Percentiles rank a stretch among this genome's conserved stretches.
Evolutionary conservation across 1,140 invertebrate genomes (phyloP).

Genomic region (Aphelenchoides besseyi): DNA sequence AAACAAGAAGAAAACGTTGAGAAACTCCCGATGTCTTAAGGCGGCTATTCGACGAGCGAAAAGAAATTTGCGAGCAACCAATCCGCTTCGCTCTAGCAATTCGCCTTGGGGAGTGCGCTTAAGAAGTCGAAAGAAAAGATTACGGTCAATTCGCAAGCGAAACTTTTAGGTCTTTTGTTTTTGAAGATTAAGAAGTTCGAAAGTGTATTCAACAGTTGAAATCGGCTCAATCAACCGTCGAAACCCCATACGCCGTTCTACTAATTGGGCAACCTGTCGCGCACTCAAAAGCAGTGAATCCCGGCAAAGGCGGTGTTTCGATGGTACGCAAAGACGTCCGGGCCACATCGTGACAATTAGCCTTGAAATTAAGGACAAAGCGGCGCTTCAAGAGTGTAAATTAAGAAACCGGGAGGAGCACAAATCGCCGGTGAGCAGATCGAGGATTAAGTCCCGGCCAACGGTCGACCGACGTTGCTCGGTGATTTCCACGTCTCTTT

Average conservation of each 20-base stretch:
- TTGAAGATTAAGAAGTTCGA: too few relatives aligned
- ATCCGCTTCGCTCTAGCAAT: background rate
- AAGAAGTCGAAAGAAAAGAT: background rate
- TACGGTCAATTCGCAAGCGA: background rate
- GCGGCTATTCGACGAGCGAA: background rate
- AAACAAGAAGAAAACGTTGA: background rate
- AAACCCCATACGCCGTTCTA: background rate
- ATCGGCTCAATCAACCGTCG: background rate
- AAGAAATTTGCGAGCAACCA: background rate
- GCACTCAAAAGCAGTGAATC: background rate
- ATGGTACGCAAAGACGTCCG: background rate
- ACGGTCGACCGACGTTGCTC: background rate
- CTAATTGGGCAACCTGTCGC: conserved; percentile 2
- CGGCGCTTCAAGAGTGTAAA: background rate
- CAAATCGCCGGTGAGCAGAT: background rate
- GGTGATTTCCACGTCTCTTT: background rate
- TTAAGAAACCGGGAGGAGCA: background rate
- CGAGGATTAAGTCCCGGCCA: background rate
- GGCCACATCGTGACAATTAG: background rate
- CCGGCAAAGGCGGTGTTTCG: background rate
- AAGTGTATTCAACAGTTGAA: too few relatives aligned
- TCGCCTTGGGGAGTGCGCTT: background rate
- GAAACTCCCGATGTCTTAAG: background rate
- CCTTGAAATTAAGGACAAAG: conserved; percentile 6
- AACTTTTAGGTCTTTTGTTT: too few relatives aligned